These are phyloP conservation scores for Cactoblastis cactorum DNA, from an alignment of 2,888 invertebrate species.

Conservation along the genomic window DNA sequence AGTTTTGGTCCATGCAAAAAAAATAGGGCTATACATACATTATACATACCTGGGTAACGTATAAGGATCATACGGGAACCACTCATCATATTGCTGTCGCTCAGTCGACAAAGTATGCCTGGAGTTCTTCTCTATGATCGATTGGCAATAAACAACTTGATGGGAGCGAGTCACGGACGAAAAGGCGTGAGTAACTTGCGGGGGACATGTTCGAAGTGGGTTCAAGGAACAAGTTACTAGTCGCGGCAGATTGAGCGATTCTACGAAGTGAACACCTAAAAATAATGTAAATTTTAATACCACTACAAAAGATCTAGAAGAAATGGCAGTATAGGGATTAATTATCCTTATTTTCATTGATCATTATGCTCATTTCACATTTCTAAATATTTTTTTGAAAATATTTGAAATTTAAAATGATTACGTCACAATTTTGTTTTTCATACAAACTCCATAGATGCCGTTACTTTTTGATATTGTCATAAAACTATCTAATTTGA, in stretches of 20 bases:
- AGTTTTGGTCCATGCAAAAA: no score
- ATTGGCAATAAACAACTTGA: slow-evolving; percentile 95
- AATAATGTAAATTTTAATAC: no score
- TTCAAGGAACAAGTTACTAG: slow-evolving; percentile 92
- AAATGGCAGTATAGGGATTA: no score
- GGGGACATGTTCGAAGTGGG: slow-evolving; percentile 90
- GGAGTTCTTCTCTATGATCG: slow-evolving; percentile 91
- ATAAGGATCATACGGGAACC: slow-evolving; percentile 96
- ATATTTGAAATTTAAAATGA: no score
- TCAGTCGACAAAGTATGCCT: slow-evolving; percentile 68
- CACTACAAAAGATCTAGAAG: no score
- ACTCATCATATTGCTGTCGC: slow-evolving; percentile 80
- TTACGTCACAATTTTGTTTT: no score
- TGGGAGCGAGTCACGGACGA: slow-evolving; percentile 89
- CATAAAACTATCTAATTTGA: no score
- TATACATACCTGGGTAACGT: slow-evolving; percentile 82
- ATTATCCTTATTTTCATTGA: no score
- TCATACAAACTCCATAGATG: no score
- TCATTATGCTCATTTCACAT: no score
- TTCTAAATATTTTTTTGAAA: no score
- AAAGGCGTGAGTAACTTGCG: slow-evolving; percentile 88
- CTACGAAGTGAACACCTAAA: slow-evolving; percentile 88
- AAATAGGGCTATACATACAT: not conserved
- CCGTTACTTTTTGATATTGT: no score
- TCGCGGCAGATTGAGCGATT: slow-evolving; percentile 90